phyloP scores from a whole-genome alignment of 2,797 vertebrate species.

The Apogon hyalosoma region DNA sequence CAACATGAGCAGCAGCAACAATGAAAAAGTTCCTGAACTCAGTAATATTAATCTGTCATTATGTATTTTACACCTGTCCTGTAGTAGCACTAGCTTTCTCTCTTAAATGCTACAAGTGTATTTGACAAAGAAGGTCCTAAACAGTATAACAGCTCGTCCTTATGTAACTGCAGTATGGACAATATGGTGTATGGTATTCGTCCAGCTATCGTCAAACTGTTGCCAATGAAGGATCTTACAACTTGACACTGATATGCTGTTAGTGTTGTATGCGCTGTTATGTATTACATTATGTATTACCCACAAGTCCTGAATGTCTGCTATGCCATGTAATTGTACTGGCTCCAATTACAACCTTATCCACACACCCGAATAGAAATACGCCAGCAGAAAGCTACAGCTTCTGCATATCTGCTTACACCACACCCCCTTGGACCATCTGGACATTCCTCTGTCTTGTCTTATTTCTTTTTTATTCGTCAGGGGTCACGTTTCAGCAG shows the following conservation, averaged over 20 bases:
- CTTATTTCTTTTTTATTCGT: background rate
- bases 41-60: too few species aligned
- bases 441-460: background rate
- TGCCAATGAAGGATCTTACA: constrained; percentile 3
- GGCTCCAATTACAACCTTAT: constrained; percentile 52
- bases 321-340: constrained; percentile 4
- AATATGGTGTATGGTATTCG: background rate
- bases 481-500: background rate
- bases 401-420: constrained; percentile 28
- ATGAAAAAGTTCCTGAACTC: too few species aligned
- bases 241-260: constrained; percentile 25
- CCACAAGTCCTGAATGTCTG: constrained; percentile 21
- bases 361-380: constrained; percentile 48
- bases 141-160: too few species aligned
- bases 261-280: constrained; percentile 8
- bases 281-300: constrained; percentile 42
- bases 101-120: too few species aligned
- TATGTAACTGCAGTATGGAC: too few species aligned
- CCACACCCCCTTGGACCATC: constrained; percentile 1
- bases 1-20: too few species aligned
- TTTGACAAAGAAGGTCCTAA: too few species aligned
- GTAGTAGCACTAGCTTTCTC: too few species aligned
- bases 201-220: background rate
- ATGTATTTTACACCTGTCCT: too few species aligned
- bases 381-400: constrained; percentile 12